Evolutionary conservation across 2,888 invertebrate species (phyloP).

Genomic region (Melikaiella ostensackeni): DNA sequence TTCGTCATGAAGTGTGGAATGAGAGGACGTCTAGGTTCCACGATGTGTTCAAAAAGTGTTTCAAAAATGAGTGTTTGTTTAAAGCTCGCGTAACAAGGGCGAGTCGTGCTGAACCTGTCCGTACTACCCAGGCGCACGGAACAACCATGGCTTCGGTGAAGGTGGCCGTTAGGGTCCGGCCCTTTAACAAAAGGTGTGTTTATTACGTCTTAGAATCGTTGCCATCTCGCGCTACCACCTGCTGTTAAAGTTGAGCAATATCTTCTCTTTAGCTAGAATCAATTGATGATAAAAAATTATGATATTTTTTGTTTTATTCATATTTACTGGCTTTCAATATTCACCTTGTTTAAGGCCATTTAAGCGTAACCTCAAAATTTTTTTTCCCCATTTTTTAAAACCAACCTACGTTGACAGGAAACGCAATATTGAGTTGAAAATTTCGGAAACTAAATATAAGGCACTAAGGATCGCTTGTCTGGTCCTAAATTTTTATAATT

Average conservation of each 20-base stretch:
- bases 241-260: neutral
- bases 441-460: too few species aligned
- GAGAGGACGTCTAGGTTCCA: constrained; percentile 49
- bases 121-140: constrained; percentile 63
- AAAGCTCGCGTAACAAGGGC: constrained; percentile 38
- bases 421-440: too few species aligned
- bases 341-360: too few species aligned
- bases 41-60: constrained; percentile 39
- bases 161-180: constrained; percentile 94
- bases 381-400: too few species aligned
- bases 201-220: neutral
- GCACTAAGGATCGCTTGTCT: too few species aligned
- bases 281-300: neutral
- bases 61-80: constrained; percentile 19
- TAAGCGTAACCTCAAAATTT: too few species aligned
- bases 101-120: constrained; percentile 35
- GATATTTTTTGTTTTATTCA: neutral
- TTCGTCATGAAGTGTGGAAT: constrained; percentile 46
- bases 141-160: constrained; percentile 91
- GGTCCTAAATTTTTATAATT: too few species aligned
- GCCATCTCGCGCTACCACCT: constrained; percentile 25
- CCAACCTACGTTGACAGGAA: too few species aligned
- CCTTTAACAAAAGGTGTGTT: constrained; percentile 90
- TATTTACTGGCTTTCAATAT: too few species aligned
- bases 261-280: neutral